phyloP scores from a whole-genome alignment of 2,888 invertebrate genomes.

The Drosophila phalerata region DNA sequence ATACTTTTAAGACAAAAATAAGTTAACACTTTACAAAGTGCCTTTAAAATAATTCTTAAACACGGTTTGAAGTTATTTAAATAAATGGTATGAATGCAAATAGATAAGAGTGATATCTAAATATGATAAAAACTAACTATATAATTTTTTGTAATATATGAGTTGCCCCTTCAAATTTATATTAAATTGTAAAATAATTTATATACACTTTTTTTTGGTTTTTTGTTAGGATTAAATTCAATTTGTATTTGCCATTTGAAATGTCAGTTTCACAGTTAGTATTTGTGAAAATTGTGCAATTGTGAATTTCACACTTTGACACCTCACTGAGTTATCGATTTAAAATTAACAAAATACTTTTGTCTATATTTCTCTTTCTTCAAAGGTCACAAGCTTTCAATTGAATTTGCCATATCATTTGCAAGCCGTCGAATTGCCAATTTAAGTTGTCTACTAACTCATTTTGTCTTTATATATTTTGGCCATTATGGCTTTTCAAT shows the following conservation, averaged over 20 bases:
- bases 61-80: too few relatives aligned
- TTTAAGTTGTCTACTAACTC: slow-evolving; percentile 17
- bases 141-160: too few relatives aligned
- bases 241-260: slow-evolving; percentile 1
- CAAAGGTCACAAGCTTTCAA: slow-evolving; percentile 20
- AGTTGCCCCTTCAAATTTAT: neutral
- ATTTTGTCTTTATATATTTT: slow-evolving; percentile 40
- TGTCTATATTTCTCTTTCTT: neutral
- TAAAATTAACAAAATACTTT: neutral
- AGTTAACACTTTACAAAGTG: too few relatives aligned
- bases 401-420: slow-evolving; percentile 59
- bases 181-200: neutral
- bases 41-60: too few relatives aligned
- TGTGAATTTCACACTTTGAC: slow-evolving; percentile 41
- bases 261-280: slow-evolving; percentile 19
- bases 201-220: neutral
- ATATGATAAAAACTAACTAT: too few relatives aligned
- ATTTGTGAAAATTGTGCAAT: slow-evolving; percentile 33
- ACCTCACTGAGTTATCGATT: slow-evolving; percentile 8
- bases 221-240: neutral
- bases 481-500: slow-evolving; percentile 66
- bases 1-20: too few relatives aligned
- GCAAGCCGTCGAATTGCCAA: slow-evolving; percentile 39
- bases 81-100: too few relatives aligned
- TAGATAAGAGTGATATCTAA: too few relatives aligned